A percentile compares a stretch with the other conserved stretches of the same genome.
phyloP scores from a whole-genome alignment of 2,888 invertebrate genomes.

The Alloplasta piceator region DNA sequence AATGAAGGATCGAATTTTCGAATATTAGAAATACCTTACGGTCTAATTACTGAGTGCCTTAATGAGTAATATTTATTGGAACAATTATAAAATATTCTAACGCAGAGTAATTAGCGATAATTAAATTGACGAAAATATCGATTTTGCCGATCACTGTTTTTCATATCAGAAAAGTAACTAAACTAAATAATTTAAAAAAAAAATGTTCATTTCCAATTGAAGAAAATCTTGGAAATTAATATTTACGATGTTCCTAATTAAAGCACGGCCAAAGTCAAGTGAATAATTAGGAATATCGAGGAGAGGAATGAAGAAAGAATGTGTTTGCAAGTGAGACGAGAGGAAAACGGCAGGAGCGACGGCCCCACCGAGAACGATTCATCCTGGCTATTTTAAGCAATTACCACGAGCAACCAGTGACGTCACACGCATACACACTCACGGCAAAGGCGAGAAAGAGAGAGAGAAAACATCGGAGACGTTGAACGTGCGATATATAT shows the following conservation, averaged over 20 bases:
- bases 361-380: conserved; percentile 70
- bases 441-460: conserved; percentile 21
- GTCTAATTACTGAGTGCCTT: no score
- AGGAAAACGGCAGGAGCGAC: conserved; percentile 52
- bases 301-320: conserved; percentile 19
- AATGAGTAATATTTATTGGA: no score
- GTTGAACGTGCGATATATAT: conserved; percentile 3
- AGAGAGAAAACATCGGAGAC: conserved; percentile 37
- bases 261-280: neutral
- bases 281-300: conserved; percentile 1
- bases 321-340: conserved; percentile 27
- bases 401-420: conserved; percentile 70
- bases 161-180: no score
- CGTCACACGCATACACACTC: conserved; percentile 64
- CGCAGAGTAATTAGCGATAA: no score
- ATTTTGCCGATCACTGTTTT: no score
- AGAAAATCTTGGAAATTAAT: neutral
- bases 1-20: no score
- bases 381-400: conserved; percentile 77
- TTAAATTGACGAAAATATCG: no score
- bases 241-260: neutral
- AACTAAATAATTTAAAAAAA: no score
- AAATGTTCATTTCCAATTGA: neutral
- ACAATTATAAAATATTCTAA: no score
- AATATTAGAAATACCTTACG: no score